Evolutionary conservation across 2,888 invertebrate species (phyloP).

Genomic region (Catocala sponsa): DNA sequence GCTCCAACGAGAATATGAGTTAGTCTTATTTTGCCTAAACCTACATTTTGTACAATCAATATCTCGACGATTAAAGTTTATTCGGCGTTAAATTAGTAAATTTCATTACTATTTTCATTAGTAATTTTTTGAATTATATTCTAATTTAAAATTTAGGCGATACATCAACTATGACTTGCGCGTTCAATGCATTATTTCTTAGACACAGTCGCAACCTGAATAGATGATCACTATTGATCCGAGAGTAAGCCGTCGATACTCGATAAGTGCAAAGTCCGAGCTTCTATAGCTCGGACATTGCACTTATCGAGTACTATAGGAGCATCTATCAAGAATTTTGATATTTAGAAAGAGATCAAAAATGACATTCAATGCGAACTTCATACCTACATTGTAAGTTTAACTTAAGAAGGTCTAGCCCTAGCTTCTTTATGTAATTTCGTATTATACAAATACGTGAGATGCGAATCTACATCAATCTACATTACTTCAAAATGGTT

Average conservation of each 20-base stretch:
- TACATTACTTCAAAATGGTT: no score
- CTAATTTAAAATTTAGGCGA: no score
- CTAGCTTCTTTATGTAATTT: no score
- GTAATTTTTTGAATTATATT: no score
- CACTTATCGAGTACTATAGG: background rate
- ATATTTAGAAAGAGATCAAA: no score
- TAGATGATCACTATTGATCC: conserved; percentile 10
- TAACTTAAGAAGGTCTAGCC: background rate
- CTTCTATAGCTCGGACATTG: background rate
- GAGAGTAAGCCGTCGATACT: conserved; percentile 2
- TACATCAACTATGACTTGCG: no score
- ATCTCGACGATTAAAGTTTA: background rate
- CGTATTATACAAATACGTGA: no score
- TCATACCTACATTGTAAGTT: background rate
- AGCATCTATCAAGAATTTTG: background rate
- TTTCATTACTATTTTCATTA: no score
- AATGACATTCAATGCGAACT: background rate
- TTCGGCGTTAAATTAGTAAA: no score
- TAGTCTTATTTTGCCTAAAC: conserved; percentile 17
- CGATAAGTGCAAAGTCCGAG: no score
- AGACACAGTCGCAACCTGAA: background rate
- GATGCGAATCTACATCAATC: no score
- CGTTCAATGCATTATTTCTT: background rate
- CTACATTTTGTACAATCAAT: background rate
- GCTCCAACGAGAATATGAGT: conserved; percentile 23